Evolutionary conservation across 2,113 vertebrate genomes (phyloP), one percentile per base, ranked within the genome.

Genomic region (Lathamus discolor): DNA sequence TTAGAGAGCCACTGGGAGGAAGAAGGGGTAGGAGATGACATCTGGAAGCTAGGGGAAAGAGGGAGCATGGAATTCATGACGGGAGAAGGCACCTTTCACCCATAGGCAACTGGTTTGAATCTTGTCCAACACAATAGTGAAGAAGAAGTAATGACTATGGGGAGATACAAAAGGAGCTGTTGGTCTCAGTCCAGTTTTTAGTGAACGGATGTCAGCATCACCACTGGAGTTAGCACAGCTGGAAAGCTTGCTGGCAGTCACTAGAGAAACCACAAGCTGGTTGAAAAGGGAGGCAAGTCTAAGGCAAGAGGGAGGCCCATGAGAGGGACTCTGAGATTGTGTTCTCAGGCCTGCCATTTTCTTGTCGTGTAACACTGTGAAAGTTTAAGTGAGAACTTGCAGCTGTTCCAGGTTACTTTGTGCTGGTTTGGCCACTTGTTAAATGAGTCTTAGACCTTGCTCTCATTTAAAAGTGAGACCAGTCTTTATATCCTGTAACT

Each of bases 1-100:
- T 94, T 37, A n/a, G 33, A 92, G 29, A 52, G 14, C 6, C 63
- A 41, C 67, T 64, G 57, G 39, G 59, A 88, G 29, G 49, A 87
- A 80, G n/a, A 82, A 86, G 11, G 35, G 59, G 4, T 37, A 57
- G 67, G 72, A 90, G 57, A 55, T 52, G 79, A 90, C 63, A 83
- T 67, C 70, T 70, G 75, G 41, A 70, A 85, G 63, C 72, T 33
- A 83, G 23, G 52, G 78, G 64, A 44, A 84, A 85, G 54, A 4
- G 2, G 28, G 29, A 95, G 4, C 2, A 0, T 92, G 81, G 93
- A 92, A 94, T 96, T 84, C 72, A 44, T 57, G 81, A 82, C 1
- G 5, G 57, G 41, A 76, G 52, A 57, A 69, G 59, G 59, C 88
- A 95, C 94, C 94, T 96, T 96, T 96, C 84, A 94, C 94, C 87